Evolutionary conservation across 2,113 vertebrate genomes (phyloP).

Genomic region (Pangasianodon gigas): DNA sequence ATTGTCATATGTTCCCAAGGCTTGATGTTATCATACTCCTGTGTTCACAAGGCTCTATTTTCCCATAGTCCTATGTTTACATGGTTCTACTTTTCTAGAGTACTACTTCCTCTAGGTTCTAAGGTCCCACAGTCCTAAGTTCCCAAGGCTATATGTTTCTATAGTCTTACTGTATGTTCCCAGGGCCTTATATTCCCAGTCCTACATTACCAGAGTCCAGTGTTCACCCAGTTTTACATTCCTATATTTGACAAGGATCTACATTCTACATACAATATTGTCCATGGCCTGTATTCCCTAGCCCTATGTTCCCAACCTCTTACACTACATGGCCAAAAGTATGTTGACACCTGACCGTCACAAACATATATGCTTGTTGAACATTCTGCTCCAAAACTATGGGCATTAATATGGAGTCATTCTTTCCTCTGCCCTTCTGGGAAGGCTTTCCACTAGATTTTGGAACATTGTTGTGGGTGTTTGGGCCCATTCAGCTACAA

Average conservation of each 20-base stretch:
- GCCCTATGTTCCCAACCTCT: neutral
- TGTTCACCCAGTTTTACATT: neutral
- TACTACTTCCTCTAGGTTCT: neutral
- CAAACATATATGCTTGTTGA: neutral
- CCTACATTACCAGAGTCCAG: no score
- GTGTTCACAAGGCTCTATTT: neutral
- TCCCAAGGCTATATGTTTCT: neutral
- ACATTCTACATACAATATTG: no score
- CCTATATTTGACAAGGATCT: neutral
- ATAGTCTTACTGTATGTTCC: neutral
- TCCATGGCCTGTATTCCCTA: neutral
- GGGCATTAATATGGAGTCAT: neutral
- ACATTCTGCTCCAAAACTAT: neutral
- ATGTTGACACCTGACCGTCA: neutral
- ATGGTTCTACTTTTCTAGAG: neutral
- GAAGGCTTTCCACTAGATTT: neutral
- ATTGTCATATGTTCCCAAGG: neutral
- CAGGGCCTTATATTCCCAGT: neutral
- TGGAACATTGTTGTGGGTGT: neutral
- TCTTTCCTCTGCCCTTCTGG: neutral
- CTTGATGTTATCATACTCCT: neutral
- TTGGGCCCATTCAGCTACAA: neutral
- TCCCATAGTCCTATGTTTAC: neutral
- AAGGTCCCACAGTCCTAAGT: neutral
- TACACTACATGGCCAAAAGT: neutral